Evolutionary conservation across 2,888 invertebrate genomes (phyloP).

Genomic region (Rotaria sp.): DNA sequence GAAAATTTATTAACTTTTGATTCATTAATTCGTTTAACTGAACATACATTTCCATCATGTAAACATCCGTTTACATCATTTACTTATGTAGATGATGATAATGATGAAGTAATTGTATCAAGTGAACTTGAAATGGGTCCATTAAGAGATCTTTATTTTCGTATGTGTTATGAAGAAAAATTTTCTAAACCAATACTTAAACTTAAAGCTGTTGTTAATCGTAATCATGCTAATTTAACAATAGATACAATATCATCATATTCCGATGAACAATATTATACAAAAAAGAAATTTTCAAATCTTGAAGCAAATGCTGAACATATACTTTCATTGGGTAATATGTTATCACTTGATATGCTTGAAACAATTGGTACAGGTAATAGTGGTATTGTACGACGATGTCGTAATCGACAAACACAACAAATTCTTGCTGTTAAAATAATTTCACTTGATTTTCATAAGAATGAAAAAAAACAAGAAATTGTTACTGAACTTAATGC

Average conservation of each 20-base stretch:
- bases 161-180: background rate
- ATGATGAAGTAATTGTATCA: background rate
- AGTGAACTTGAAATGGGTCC: slow-evolving; percentile 28
- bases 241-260: background rate
- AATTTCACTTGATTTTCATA: background rate
- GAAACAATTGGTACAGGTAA: slow-evolving; percentile 15
- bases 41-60: background rate
- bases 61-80: background rate
- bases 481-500: background rate
- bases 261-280: background rate
- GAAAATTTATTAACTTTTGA: background rate
- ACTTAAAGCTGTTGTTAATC: background rate
- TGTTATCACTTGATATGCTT: background rate
- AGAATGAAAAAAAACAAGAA: slow-evolving; percentile 28
- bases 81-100: slow-evolving; percentile 12
- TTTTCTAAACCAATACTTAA: background rate
- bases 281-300: background rate
- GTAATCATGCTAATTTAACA: background rate
- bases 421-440: slow-evolving; percentile 22
- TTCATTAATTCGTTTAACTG: background rate
- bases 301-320: background rate
- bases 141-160: slow-evolving; percentile 11
- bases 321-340: background rate
- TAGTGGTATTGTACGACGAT: slow-evolving; percentile 8
- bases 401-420: background rate